A percentile compares a stretch with the other conserved stretches of the same genome.
Evolutionary conservation across 2,113 vertebrate species (phyloP).

Genomic region (Gallinago media): DNA sequence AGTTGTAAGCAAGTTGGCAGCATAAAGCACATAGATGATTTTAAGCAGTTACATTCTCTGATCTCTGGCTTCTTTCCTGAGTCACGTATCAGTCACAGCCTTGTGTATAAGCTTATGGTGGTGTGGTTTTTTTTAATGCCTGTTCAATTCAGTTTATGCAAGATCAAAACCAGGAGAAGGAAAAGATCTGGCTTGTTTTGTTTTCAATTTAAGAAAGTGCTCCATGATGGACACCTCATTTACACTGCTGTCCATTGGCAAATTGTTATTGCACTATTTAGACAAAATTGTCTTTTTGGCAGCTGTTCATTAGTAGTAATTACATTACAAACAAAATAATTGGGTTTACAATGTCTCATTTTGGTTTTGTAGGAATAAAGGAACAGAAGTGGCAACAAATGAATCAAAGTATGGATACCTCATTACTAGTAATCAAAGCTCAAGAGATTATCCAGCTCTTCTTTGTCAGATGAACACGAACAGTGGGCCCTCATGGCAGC

Average conservation of each 20-base stretch:
- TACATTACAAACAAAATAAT: conserved; percentile 9
- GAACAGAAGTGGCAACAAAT: conserved; percentile 1
- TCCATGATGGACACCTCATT: neutral
- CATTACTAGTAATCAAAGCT: neutral
- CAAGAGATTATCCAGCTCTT: neutral
- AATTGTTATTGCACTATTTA: neutral
- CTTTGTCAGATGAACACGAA: neutral
- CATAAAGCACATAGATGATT: neutral
- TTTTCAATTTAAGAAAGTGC: conserved; percentile 11
- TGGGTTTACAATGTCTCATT: neutral
- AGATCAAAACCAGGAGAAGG: neutral
- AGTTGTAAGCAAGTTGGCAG: neutral
- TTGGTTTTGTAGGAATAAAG: conserved; percentile 13
- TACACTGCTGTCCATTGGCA: neutral
- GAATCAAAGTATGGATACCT: neutral
- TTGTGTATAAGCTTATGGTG: neutral
- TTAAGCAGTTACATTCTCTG: neutral
- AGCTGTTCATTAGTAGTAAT: conserved; percentile 22
- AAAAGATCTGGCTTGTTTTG: neutral
- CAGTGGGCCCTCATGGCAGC: neutral
- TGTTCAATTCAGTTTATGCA: neutral
- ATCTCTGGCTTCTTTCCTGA: neutral
- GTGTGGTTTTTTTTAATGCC: neutral
- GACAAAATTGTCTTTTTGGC: conserved; percentile 37
- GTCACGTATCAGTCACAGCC: neutral